These are phyloP conservation scores for Adelognathus sp. DNA, from an alignment of 2,888 invertebrate species.

Conservation along the genomic window DNA sequence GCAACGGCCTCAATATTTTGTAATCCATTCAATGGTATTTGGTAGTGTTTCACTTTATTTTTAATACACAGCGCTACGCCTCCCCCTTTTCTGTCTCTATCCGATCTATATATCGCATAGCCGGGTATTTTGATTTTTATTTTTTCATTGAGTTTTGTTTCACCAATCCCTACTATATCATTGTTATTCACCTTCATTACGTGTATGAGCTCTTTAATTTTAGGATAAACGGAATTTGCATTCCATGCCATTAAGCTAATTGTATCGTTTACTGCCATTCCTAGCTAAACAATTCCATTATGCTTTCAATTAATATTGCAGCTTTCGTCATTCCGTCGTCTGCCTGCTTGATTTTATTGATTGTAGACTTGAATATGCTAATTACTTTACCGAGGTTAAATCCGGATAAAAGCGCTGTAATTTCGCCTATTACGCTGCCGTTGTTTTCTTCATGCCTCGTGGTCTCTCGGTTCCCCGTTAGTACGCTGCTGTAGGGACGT, in stretches of 20 bases:
- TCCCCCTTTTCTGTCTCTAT: slow-evolving; percentile 45
- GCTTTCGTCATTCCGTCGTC: not conserved
- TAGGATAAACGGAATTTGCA: slow-evolving; percentile 53
- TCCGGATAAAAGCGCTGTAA: not conserved
- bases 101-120: slow-evolving; percentile 52
- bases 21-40: too few species aligned
- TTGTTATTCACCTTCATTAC: slow-evolving; percentile 34
- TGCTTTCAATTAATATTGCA: not conserved
- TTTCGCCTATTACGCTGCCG: not conserved
- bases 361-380: not conserved
- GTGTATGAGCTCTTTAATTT: slow-evolving; percentile 43
- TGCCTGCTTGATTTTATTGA: not conserved
- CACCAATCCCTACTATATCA: slow-evolving; percentile 50
- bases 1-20: too few species aligned
- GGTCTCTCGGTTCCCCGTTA: not conserved
- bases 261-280: too few species aligned
- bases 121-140: slow-evolving; percentile 51
- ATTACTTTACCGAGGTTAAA: not conserved
- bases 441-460: not conserved
- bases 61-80: slow-evolving; percentile 61
- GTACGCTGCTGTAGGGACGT: not conserved
- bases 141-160: slow-evolving; percentile 43
- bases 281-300: too few species aligned
- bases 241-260: too few species aligned
- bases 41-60: too few species aligned